Evolutionary conservation across 2,797 vertebrate species (phyloP).

Genomic region (Acrocephalus scirpaceus): DNA sequence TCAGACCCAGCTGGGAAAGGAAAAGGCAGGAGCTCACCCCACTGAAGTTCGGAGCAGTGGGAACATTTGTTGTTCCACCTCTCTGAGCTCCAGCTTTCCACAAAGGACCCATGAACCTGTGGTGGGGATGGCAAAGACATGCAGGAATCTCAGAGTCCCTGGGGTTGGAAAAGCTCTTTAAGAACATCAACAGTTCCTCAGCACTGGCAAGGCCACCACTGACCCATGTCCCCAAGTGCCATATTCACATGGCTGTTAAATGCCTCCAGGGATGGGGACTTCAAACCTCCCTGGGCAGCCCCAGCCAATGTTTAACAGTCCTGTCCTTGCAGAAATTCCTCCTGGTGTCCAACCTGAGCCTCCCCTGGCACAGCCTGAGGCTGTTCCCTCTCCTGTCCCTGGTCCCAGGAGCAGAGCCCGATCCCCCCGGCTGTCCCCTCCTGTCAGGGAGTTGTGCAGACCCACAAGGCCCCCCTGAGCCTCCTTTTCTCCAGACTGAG

Average conservation of each 20-base stretch:
- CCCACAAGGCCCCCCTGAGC: background rate
- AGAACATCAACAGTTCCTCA: background rate
- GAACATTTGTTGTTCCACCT: background rate
- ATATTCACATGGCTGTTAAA: background rate
- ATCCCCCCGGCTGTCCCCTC: fast-evolving
- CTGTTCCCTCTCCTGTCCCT: fast-evolving
- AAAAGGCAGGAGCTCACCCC: background rate
- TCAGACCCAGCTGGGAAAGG: background rate
- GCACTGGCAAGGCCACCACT: background rate
- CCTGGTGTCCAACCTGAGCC: fast-evolving
- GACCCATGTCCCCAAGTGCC: background rate
- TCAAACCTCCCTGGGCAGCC: background rate
- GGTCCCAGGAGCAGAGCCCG: fast-evolving
- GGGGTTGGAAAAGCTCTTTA: background rate
- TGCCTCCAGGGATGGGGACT: background rate
- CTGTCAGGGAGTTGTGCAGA: background rate
- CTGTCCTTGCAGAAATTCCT: background rate
- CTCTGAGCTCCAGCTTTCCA: background rate
- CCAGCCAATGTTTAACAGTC: background rate
- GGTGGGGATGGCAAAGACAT: background rate
- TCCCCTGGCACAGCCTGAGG: background rate
- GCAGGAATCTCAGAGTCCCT: background rate
- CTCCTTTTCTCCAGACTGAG: background rate
- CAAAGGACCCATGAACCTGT: background rate
- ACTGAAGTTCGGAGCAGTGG: background rate